Evolutionary conservation across 2,113 vertebrate genomes (phyloP).

Genomic region (Tyto alba): DNA sequence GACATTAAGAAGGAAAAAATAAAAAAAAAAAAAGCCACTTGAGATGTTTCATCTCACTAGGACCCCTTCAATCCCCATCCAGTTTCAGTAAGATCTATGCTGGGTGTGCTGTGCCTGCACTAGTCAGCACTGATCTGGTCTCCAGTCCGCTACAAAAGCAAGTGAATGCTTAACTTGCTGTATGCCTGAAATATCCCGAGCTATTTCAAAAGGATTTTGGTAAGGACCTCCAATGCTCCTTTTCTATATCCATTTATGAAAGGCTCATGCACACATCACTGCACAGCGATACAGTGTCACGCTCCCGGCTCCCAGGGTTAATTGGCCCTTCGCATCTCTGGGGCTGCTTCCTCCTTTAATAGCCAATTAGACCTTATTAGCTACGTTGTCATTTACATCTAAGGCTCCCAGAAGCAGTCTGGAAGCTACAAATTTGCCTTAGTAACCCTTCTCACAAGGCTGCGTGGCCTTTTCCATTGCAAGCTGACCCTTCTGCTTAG

Average conservation of each 20-base stretch:
- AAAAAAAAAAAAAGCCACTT: not conserved
- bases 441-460: not conserved
- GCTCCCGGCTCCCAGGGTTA: conserved; percentile 41
- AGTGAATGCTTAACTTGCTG: not conserved
- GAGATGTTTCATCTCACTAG: not conserved
- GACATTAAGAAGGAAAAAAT: not conserved
- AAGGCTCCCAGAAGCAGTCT: conserved; percentile 34
- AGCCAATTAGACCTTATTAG: conserved; percentile 73
- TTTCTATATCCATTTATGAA: not conserved
- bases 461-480: fast-evolving
- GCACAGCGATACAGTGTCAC: not conserved
- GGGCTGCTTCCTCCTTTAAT: conserved; percentile 58
- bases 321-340: conserved; percentile 60
- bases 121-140: not conserved
- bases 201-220: not conserved
- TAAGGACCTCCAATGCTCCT: not conserved
- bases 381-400: conserved; percentile 52
- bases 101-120: fast-evolving
- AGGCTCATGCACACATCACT: not conserved
- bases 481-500: not conserved
- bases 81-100: not conserved
- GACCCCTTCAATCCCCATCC: not conserved
- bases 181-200: fast-evolving
- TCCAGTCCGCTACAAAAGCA: not conserved
- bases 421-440: not conserved